phyloP scores from a whole-genome alignment of 1,140 invertebrate genomes.

The Diachasmimorpha longicaudata region DNA sequence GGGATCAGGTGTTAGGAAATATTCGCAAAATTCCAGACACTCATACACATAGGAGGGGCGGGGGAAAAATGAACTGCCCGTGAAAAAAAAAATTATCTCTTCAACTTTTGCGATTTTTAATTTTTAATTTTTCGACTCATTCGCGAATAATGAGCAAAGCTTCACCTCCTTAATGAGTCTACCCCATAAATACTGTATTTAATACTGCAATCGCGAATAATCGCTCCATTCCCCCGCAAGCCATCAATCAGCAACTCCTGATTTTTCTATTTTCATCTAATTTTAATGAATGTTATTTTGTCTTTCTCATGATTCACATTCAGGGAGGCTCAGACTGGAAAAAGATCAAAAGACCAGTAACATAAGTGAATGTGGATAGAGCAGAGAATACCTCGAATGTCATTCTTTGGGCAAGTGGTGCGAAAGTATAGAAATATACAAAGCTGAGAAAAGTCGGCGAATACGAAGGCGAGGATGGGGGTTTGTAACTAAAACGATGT shows the following conservation, averaged over 20 bases:
- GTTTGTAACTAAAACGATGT: background rate
- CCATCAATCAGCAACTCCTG: background rate
- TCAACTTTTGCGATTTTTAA: no score
- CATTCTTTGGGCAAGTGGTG: background rate
- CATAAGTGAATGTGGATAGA: background rate
- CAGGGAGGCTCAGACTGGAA: background rate
- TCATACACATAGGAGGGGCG: background rate
- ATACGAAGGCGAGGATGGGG: background rate
- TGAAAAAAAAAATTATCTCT: no score
- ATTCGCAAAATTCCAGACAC: conserved; percentile 8
- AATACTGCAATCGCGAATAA: background rate
- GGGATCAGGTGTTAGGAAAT: conserved; percentile 14
- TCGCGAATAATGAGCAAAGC: no score
- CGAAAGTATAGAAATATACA: background rate
- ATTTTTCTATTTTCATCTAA: background rate
- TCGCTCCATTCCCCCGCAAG: background rate
- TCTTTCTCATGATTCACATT: background rate
- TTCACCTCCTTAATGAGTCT: no score
- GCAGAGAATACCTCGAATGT: background rate
- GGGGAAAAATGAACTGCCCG: no score
- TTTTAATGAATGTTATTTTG: background rate
- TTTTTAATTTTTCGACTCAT: no score
- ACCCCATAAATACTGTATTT: background rate
- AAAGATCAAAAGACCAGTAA: background rate
- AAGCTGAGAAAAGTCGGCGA: background rate